A percentile compares a stretch with the other conserved stretches of the same genome.
phyloP scores from a whole-genome alignment of 2,888 invertebrate genomes.

The Clanis bilineata region DNA sequence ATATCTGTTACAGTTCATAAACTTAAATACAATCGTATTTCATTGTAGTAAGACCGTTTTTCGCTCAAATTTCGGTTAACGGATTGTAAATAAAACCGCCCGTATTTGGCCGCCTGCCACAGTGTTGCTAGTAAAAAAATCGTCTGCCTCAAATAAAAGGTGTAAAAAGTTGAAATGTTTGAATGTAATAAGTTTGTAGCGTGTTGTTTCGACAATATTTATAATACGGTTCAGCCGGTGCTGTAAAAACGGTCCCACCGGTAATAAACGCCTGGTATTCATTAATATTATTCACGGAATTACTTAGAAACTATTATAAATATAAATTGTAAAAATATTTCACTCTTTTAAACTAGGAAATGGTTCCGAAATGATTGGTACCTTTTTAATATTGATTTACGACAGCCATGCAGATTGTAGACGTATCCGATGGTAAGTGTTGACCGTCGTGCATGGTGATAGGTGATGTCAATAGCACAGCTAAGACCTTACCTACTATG shows the following conservation, averaged over 20 bases:
- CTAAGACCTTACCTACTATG: too few relatives aligned
- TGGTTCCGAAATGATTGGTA: too few relatives aligned
- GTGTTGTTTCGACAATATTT: constrained; percentile 21
- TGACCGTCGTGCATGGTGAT: too few relatives aligned
- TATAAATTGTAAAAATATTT: too few relatives aligned
- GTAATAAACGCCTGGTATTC: constrained; percentile 7
- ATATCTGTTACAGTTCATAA: constrained; percentile 29
- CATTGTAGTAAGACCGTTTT: constrained; percentile 37
- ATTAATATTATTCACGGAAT: not conserved
- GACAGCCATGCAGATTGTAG: too few relatives aligned
- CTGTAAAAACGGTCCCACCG: not conserved
- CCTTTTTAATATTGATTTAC: too few relatives aligned
- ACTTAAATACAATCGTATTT: constrained; percentile 30
- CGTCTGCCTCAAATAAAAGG: constrained; percentile 65
- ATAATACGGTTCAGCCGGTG: constrained; percentile 1
- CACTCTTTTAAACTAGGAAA: too few relatives aligned
- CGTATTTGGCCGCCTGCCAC: constrained; percentile 67
- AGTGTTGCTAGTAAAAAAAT: constrained; percentile 55
- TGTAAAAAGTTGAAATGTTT: constrained; percentile 61
- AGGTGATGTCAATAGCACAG: too few relatives aligned
- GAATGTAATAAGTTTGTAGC: constrained; percentile 52
- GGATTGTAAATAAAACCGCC: constrained; percentile 33
- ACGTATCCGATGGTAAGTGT: too few relatives aligned
- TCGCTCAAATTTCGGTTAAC: constrained; percentile 22
- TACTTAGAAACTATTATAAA: not conserved